Base-by-base conservation (phyloP, 2,113 vertebrate genomes). In the Eublepharis macularius region DNA sequence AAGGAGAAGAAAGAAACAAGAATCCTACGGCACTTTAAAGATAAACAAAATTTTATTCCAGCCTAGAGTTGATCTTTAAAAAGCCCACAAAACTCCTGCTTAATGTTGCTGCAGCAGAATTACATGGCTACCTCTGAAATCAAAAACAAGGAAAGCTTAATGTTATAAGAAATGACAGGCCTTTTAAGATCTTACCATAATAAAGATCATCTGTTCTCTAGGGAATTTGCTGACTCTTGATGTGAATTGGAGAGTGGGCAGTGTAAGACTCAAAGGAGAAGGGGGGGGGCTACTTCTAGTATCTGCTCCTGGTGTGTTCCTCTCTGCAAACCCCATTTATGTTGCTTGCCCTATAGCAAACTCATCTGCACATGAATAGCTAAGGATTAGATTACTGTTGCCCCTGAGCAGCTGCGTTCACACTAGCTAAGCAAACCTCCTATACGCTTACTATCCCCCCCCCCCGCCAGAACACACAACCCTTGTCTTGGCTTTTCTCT, bases 91-190 rank as follows among this genome's bases (percentile, higher is more conserved):
- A 51, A n/a, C n/a, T n/a, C n/a, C n/a, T n/a, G n/a, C n/a, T n/a
- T n/a, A n/a, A n/a, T n/a, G n/a, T n/a, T n/a, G n/a, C n/a, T n/a
- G n/a, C n/a, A n/a, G n/a, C 9, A 11, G 49, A 51, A 51, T 51
- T 12, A 51, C 4, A 51, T 12, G 49, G 49, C 49, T 16, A 24
- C 54, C 54, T 57, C 16, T 54, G 45, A 47, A 47, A 47, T 47
- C 45, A 47, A 74, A 82, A 88, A 89, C 69, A 79, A 87, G 75
- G 85, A 85, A 86, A 87, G 16, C 16, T 45, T 19, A 45, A 60
- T 66, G 16, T 65, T 80, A 9, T n/a, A 47, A 10, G 45, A 80
- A 47, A 80, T 32, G 17, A 65, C 32, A 21, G 49, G 34, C 45
- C 10, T 5, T 2, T 81, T 81, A 51, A 81, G n/a, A 68, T 45